A percentile compares a stretch with the other conserved stretches of the same genome.
Conservation (phyloP, 1,140 invertebrate species). For the Thalassaphorura encarpata region DNA sequence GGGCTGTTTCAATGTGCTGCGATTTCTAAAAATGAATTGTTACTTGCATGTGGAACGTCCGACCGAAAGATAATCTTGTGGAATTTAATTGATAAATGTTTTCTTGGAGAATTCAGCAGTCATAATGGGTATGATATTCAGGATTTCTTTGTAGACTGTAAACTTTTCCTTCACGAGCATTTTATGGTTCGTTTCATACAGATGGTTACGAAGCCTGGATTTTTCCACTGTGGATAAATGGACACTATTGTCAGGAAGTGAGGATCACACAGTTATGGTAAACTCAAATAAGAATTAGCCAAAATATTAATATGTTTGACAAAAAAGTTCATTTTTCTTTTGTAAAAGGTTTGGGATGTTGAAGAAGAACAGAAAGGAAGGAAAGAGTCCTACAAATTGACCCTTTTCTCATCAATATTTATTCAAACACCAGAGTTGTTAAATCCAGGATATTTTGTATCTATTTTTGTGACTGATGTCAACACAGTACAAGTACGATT, state of each 20-base stretch:
- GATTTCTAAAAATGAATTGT: constrained; percentile 6
- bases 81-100: constrained; percentile 5
- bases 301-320: no score
- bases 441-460: constrained; percentile 17
- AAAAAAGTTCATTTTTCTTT: no score
- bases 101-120: constrained; percentile 23
- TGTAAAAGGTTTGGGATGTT: constrained; percentile 31
- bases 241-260: constrained; percentile 23
- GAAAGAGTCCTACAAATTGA: constrained; percentile 14
- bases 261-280: constrained; percentile 30
- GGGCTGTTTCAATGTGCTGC: constrained; percentile 23
- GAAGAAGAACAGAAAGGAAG: constrained; percentile 17
- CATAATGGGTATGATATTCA: constrained; percentile 22
- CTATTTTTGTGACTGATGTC: constrained; percentile 19
- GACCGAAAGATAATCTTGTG: constrained; percentile 26
- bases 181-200: constrained; percentile 5
- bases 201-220: constrained; percentile 22
- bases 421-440: not conserved
- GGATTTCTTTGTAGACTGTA: no score
- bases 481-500: constrained; percentile 17
- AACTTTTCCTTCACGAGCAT: no score
- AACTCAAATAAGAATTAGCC: no score
- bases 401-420: constrained; percentile 12
- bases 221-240: constrained; percentile 23
- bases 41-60: constrained; percentile 27